Evolutionary conservation across 2,797 vertebrate species (phyloP).

Genomic region (Gorsachius magnificus): DNA sequence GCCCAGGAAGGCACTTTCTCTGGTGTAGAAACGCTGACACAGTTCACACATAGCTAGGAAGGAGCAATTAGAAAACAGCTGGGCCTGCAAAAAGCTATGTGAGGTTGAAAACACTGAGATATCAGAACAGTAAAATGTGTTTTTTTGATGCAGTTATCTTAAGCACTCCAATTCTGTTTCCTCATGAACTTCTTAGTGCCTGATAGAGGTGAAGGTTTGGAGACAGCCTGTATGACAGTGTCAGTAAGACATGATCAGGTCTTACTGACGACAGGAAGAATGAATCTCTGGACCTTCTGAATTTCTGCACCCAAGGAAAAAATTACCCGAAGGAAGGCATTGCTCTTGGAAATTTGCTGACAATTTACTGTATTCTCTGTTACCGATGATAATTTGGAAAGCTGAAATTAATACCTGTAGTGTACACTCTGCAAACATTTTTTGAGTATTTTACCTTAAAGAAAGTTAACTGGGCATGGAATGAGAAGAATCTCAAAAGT

Average conservation of each 20-base stretch:
- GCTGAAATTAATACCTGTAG: not conserved
- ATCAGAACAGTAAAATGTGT: fast-evolving
- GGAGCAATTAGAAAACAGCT: not conserved
- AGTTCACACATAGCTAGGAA: not conserved
- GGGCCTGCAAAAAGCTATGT: not conserved
- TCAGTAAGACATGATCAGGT: not conserved
- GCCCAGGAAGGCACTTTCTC: not conserved
- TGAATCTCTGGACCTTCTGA: not conserved
- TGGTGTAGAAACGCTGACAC: not conserved
- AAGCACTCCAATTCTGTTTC: not conserved
- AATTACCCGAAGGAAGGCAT: not conserved
- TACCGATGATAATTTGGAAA: not conserved
- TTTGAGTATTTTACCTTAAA: not conserved
- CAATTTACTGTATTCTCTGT: not conserved
- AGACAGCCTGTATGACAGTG: not conserved
- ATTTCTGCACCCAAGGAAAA: not conserved
- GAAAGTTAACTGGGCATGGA: not conserved
- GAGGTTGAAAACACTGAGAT: not conserved
- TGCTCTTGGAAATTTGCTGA: not conserved
- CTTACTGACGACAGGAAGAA: not conserved
- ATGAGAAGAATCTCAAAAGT: not conserved
- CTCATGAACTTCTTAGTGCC: not conserved
- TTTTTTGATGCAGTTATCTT: not conserved
- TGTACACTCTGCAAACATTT: not conserved
- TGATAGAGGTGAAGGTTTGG: not conserved